A percentile compares a stretch with the other conserved stretches of the same genome.
These are phyloP conservation scores for Falco biarmicus DNA, from an alignment of 2,797 vertebrate species.

Conservation along the genomic window DNA sequence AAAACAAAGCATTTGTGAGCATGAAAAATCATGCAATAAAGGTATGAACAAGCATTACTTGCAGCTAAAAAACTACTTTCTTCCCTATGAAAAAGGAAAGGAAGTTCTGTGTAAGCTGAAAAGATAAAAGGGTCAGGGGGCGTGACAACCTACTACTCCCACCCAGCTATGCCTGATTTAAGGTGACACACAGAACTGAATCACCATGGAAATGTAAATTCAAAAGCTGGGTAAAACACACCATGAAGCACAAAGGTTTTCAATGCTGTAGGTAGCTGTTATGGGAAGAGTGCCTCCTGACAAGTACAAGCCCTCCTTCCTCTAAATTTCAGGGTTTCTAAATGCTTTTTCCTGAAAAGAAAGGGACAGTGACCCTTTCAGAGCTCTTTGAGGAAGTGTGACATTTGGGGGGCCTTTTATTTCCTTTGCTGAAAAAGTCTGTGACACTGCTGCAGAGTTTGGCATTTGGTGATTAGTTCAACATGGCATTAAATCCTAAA, in stretches of 20 bases:
- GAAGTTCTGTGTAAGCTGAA: background rate
- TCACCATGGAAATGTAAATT: background rate
- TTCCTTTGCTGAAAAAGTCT: background rate
- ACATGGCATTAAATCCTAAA: background rate
- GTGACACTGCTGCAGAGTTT: background rate
- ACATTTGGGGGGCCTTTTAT: background rate
- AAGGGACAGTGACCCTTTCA: background rate
- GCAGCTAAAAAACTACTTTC: background rate
- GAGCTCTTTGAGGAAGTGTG: background rate
- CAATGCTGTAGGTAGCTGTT: background rate
- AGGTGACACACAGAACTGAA: background rate
- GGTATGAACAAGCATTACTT: background rate
- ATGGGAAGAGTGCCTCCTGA: background rate
- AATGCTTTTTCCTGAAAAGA: background rate
- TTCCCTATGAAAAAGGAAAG: background rate
- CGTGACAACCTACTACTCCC: background rate
- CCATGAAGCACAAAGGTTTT: background rate
- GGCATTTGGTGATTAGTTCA: background rate
- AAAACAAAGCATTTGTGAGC: background rate
- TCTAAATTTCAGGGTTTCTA: background rate
- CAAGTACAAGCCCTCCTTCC: background rate
- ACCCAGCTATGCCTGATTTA: background rate
- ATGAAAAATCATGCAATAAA: rapidly evolving
- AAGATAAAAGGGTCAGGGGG: background rate
- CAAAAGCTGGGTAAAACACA: background rate